phyloP scores from a whole-genome alignment of 2,888 invertebrate genomes.

The Dolomedes plantarius region DNA sequence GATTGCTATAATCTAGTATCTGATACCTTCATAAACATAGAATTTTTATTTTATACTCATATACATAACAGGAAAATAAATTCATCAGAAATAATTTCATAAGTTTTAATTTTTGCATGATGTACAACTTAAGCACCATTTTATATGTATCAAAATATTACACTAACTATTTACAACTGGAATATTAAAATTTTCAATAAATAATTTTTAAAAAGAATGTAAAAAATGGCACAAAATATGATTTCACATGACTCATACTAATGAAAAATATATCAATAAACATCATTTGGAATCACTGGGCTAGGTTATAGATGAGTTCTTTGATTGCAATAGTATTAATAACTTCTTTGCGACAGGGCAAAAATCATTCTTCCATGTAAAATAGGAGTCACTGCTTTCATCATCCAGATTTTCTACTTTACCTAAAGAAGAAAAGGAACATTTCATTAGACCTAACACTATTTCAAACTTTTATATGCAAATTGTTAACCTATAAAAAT shows the following conservation, averaged over 20 bases:
- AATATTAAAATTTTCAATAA: neutral
- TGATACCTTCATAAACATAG: neutral
- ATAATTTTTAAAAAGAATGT: neutral
- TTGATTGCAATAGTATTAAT: constrained; percentile 14
- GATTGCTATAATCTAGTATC: neutral
- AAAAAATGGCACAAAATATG: neutral
- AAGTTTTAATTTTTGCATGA: neutral
- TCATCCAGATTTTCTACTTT: neutral
- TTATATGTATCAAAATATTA: neutral
- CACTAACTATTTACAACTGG: neutral
- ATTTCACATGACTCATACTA: neutral
- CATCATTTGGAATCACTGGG: neutral
- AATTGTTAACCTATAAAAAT: too few relatives aligned
- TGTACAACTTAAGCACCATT: neutral
- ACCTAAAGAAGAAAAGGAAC: too few relatives aligned
- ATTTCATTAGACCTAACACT: too few relatives aligned
- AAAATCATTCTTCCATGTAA: constrained; percentile 40
- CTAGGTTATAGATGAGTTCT: neutral
- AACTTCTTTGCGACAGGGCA: constrained; percentile 54
- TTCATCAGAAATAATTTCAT: neutral
- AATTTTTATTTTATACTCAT: too few relatives aligned
- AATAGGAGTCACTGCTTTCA: neutral
- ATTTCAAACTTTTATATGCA: too few relatives aligned
- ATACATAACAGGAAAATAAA: neutral
- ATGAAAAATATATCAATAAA: neutral